Conservation (phyloP, 2,888 invertebrate species). For the Patella depressa region DNA sequence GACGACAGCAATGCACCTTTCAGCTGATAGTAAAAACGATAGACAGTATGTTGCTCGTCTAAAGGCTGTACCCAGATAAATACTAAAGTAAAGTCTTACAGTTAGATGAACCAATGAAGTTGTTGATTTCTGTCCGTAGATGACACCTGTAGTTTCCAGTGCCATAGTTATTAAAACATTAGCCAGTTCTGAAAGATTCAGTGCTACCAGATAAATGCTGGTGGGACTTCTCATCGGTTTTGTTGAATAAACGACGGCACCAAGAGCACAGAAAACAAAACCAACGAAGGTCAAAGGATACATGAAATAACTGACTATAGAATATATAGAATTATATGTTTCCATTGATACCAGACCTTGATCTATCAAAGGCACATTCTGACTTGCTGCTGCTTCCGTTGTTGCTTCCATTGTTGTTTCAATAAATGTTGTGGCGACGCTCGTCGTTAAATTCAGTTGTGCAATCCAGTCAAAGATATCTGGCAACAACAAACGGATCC, state of each 20-base stretch:
- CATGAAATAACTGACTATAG: background rate
- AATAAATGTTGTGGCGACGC: too few relatives aligned
- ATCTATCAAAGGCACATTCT: background rate
- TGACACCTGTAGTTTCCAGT: background rate
- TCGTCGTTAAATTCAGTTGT: too few relatives aligned
- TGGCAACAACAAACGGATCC: too few relatives aligned
- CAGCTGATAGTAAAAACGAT: conserved; percentile 13
- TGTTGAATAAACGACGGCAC: conserved; percentile 14
- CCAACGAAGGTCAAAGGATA: background rate
- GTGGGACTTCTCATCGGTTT: conserved; percentile 8
- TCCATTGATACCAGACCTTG: background rate
- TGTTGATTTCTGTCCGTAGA: background rate
- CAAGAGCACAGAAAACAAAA: background rate
- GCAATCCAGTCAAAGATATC: too few relatives aligned
- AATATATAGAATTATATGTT: background rate
- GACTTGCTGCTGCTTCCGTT: too few relatives aligned
- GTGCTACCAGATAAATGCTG: conserved; percentile 14
- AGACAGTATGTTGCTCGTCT: conserved; percentile 14
- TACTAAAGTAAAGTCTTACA: background rate
- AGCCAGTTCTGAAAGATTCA: conserved; percentile 8
- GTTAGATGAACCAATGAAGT: background rate
- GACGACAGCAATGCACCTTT: conserved; percentile 8
- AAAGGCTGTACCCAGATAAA: background rate
- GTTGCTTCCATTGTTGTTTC: too few relatives aligned
- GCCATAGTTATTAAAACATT: background rate